Conservation (phyloP, 2,113 vertebrate genomes). For the human (Homo sapiens) region GRCh38 chr11:119366001-119366500, state of each 20-base stretch:
- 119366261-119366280: background rate
- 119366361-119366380: conserved; percentile 30
- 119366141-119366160: no score
- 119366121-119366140: no score
- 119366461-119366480: background rate
- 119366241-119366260: background rate
- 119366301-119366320: conserved; percentile 16
- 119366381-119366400: conserved; percentile 2
- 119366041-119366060: no score
- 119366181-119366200: background rate
- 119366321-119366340: background rate
- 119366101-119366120: no score
- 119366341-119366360: background rate
- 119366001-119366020: no score
- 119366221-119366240: background rate
- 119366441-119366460: background rate
- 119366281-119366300: background rate
- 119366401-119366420: background rate
- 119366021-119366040: no score
- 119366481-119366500: conserved; percentile 4
- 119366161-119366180: no score
- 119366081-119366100: no score
- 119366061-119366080: no score
- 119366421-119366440: background rate
- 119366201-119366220: background rate